Conservation (phyloP, 2,888 invertebrate genomes). For the Gastrophysa polygoni region DNA sequence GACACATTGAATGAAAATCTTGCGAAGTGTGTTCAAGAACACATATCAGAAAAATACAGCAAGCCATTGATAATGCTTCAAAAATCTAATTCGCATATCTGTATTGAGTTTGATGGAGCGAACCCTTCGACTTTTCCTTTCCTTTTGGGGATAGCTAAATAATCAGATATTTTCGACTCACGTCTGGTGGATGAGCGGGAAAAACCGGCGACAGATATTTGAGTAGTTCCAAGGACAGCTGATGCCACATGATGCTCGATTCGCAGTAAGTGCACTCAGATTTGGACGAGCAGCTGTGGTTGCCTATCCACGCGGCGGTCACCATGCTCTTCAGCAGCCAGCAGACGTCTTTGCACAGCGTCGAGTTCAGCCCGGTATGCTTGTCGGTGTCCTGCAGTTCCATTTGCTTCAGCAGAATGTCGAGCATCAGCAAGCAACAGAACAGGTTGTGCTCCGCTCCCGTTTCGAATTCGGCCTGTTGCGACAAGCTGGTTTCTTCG, state of each 20-base stretch:
- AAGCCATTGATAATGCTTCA: no score
- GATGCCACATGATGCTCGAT: conserved; percentile 93
- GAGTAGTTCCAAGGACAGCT: conserved; percentile 80
- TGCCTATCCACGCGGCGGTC: conserved; percentile 73
- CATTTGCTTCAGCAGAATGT: conserved; percentile 93
- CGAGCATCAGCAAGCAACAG: conserved; percentile 95
- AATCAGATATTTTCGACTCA: conserved; percentile 57
- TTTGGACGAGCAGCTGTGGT: conserved; percentile 65
- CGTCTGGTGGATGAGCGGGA: conserved; percentile 77
- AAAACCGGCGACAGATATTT: conserved; percentile 79
- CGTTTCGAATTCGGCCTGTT: conserved; percentile 71
- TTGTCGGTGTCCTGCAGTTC: conserved; percentile 84
- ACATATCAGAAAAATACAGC: no score
- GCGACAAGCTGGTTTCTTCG: conserved; percentile 67
- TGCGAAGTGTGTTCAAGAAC: no score
- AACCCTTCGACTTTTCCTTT: no score
- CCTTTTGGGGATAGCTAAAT: no score
- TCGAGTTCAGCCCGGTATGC: conserved; percentile 78
- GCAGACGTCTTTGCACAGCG: conserved; percentile 75
- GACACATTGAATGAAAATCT: no score
- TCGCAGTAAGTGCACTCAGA: conserved; percentile 92
- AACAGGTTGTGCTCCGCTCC: conserved; percentile 82
- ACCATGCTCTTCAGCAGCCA: conserved; percentile 78
- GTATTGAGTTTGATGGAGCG: no score
- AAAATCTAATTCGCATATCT: no score